These are phyloP conservation scores for Drosophila fuyamai DNA, from an alignment of 1,140 invertebrate genomes.

Conservation along the genomic window DNA sequence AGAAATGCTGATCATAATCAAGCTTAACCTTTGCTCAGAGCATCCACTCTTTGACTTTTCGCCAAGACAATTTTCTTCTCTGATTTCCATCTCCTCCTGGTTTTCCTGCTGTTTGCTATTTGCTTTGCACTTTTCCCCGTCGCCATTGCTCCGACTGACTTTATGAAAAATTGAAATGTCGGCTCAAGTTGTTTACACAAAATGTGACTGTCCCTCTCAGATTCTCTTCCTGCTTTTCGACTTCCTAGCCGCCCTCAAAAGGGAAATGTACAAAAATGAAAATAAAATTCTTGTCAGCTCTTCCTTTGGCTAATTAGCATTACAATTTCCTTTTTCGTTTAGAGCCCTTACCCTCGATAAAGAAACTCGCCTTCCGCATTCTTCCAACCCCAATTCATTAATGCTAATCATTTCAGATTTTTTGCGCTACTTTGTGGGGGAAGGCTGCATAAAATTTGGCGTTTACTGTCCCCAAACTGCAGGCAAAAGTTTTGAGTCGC, in stretches of 20 bases:
- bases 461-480: slow-evolving; percentile 29
- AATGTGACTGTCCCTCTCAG: slow-evolving; percentile 47
- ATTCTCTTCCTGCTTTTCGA: not conserved
- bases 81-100: slow-evolving; percentile 30
- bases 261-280: slow-evolving; percentile 33
- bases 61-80: slow-evolving; percentile 44
- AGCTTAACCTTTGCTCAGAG: slow-evolving; percentile 20
- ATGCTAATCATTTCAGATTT: slow-evolving; percentile 82
- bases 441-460: slow-evolving; percentile 63
- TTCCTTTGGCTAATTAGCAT: slow-evolving; percentile 79
- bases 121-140: slow-evolving; percentile 65
- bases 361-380: slow-evolving; percentile 15
- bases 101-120: slow-evolving; percentile 29
- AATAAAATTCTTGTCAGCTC: slow-evolving; percentile 68
- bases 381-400: slow-evolving; percentile 71
- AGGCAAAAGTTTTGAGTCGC: slow-evolving; percentile 47
- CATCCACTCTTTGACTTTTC: slow-evolving; percentile 23
- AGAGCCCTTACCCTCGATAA: slow-evolving; percentile 37
- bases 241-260: slow-evolving; percentile 8
- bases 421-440: slow-evolving; percentile 47
- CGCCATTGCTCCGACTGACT: slow-evolving; percentile 47
- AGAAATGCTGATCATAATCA: slow-evolving; percentile 32
- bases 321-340: slow-evolving; percentile 76
- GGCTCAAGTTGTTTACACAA: slow-evolving; percentile 80
- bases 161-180: slow-evolving; percentile 78